Evolutionary conservation across 2,888 invertebrate genomes (phyloP).

Genomic region (Dilophus febrilis): DNA sequence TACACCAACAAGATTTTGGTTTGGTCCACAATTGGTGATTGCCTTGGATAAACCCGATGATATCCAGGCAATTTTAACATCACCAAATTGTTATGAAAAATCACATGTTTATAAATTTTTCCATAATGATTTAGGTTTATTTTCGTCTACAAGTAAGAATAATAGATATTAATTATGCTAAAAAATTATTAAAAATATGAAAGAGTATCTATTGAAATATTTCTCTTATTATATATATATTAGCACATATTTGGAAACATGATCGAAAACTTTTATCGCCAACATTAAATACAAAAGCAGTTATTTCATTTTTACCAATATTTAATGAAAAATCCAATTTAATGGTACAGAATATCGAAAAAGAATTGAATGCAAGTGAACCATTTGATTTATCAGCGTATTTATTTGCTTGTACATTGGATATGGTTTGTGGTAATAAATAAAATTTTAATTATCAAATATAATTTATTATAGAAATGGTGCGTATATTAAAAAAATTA

Average conservation of each 20-base stretch:
- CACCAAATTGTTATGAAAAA: constrained; percentile 5
- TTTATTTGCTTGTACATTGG: constrained; percentile 7
- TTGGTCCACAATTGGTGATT: constrained; percentile 1
- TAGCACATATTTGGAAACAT: constrained; percentile 11
- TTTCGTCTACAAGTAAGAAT: constrained; percentile 1
- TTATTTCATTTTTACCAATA: constrained; percentile 15
- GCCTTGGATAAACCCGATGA: constrained; percentile 1
- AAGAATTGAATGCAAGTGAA: constrained; percentile 1
- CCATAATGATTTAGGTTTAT: constrained; percentile 1
- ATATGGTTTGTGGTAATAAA: constrained; percentile 8
- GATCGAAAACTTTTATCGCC: constrained; percentile 15
- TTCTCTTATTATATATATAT: too few species aligned
- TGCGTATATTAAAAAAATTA: too few species aligned
- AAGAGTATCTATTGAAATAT: too few species aligned
- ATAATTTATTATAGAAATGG: too few species aligned
- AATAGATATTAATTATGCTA: neutral
- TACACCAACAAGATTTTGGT: too few species aligned
- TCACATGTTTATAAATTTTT: constrained; percentile 4
- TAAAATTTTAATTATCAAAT: too few species aligned
- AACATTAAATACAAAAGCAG: constrained; percentile 13
- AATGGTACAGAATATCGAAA: constrained; percentile 3
- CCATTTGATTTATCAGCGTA: constrained; percentile 5
- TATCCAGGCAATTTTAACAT: constrained; percentile 3
- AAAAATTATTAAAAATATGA: too few species aligned
- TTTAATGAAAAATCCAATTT: constrained; percentile 11